phyloP scores from a whole-genome alignment of 2,888 invertebrate species.

The Rugalucina vietnamica region DNA sequence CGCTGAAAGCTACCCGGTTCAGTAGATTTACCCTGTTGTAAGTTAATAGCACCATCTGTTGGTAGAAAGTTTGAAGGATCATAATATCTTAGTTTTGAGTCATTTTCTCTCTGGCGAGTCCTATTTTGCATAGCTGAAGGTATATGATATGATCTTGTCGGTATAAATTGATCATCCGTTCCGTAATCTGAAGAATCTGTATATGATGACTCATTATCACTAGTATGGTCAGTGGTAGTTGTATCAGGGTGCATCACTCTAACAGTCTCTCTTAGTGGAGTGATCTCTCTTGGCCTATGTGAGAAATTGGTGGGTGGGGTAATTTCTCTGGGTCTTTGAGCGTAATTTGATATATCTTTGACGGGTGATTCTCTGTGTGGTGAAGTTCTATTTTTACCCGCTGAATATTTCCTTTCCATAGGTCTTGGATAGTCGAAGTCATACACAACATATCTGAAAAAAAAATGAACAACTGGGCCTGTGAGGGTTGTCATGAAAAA shows the following conservation, averaged over 20 bases:
- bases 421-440: conserved; percentile 60
- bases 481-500: too few relatives aligned
- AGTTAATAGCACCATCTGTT: conserved; percentile 13
- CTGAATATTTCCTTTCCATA: conserved; percentile 57
- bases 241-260: conserved; percentile 41
- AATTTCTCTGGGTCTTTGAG: conserved; percentile 44
- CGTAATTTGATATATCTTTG: conserved; percentile 36
- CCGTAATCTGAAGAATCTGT: conserved; percentile 44
- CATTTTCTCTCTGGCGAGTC: neutral
- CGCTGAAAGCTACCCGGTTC: neutral
- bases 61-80: conserved; percentile 55
- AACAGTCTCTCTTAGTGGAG: conserved; percentile 27
- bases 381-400: conserved; percentile 37
- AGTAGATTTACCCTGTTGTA: neutral
- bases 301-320: conserved; percentile 26
- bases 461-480: too few relatives aligned
- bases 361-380: conserved; percentile 45
- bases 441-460: conserved; percentile 62
- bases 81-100: conserved; percentile 38
- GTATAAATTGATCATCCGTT: conserved; percentile 53
- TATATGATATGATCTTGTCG: conserved; percentile 24
- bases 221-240: conserved; percentile 53
- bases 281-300: conserved; percentile 39
- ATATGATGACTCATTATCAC: conserved; percentile 45
- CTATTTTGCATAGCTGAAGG: conserved; percentile 25